Evolutionary conservation across 2,888 invertebrate genomes (phyloP).

Genomic region (Harpalus rubripes): DNA sequence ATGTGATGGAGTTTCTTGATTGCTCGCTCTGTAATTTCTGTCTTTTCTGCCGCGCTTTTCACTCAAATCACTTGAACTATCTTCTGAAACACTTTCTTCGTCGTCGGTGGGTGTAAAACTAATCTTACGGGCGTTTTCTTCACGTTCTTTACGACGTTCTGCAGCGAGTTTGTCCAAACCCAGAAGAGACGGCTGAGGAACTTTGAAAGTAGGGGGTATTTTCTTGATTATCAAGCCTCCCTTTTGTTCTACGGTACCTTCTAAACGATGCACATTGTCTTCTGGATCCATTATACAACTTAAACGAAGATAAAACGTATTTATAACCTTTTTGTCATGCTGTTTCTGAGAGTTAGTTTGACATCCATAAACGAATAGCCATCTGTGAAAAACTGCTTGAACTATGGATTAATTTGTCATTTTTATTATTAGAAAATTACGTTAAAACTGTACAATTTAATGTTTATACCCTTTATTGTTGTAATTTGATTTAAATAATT

Average conservation of each 20-base stretch:
- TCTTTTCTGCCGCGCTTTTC: constrained; percentile 73
- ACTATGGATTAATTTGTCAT: background rate
- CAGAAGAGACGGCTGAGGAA: constrained; percentile 87
- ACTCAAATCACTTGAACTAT: constrained; percentile 73
- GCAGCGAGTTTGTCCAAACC: constrained; percentile 93
- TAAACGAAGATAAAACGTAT: background rate
- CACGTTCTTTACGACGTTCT: constrained; percentile 82
- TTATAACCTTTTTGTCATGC: constrained; percentile 28
- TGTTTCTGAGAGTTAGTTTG: background rate
- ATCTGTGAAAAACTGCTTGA: background rate
- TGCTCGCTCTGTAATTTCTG: constrained; percentile 87
- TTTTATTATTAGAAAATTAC: no score
- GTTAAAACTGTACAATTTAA: no score
- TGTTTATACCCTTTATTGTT: no score
- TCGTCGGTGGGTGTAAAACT: constrained; percentile 82
- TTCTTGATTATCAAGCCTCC: constrained; percentile 88
- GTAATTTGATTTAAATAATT: no score
- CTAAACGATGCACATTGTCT: constrained; percentile 84
- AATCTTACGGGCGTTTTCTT: constrained; percentile 82
- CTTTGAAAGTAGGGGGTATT: constrained; percentile 85
- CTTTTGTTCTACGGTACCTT: constrained; percentile 82
- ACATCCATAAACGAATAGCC: background rate
- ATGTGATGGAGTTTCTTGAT: constrained; percentile 95
- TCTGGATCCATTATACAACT: constrained; percentile 75
- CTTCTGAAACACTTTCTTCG: constrained; percentile 68